Base-by-base conservation (phyloP, 2,888 invertebrate genomes). In the Plebejus anna region DNA sequence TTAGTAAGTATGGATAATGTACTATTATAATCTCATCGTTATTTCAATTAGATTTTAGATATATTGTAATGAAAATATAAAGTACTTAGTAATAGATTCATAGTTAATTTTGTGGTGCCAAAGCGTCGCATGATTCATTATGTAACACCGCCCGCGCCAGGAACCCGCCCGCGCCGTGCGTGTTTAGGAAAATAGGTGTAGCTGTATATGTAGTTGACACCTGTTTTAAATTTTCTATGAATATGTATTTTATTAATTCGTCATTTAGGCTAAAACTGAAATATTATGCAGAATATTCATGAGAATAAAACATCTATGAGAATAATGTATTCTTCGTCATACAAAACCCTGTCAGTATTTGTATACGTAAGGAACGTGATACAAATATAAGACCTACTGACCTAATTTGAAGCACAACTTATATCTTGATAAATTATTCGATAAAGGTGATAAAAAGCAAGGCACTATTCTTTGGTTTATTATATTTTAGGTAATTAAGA, bases 171-270 rank as follows among this genome's bases (percentile, higher is more conserved):
- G 6, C 55, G 13, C 16, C 9, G 32, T 32, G 66, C 66, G 66
- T 66, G 66, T 66, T 36, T 13, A 66, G 66, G 32, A 28, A 22
- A 72, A 7, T 51, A 51, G 51, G 47, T 9, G n/a, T 42, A 73
- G 22, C 55, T 73, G 32, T 22, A 22, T 22, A 22, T 22, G 22
- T 28, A 22, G 73, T 73, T 28, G 73, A 73, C 73, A 32, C 32
- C 28, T 73, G 32, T 73, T 73, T 73, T 73, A 73, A 73, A 73
- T 73, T 55, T 73, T 73, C 51, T 51, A 73, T 73, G 73, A 73
- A 73, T 73, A 73, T 73, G 47, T 73, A 73, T 51, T 73, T 13
- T 71, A 71, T 22, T 51, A 73, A 73, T 73, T 73, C 51, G 47
- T 73, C 32, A 73, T 73, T 55, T 16, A 51, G 28, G 32, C 55